Base-by-base conservation (phyloP, 1,140 invertebrate genomes). In the Formica exsecta region DNA sequence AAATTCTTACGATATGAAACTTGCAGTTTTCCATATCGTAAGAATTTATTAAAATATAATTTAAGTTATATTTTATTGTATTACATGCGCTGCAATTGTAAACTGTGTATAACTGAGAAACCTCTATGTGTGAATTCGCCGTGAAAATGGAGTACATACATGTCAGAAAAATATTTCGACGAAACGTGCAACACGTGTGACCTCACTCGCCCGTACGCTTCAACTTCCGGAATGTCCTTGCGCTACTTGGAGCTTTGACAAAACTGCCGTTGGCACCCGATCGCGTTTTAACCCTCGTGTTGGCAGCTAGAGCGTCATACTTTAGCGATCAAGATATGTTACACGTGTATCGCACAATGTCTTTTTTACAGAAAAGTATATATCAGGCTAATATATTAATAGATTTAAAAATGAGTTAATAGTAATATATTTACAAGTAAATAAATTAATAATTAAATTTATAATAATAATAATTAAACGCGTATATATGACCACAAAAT, bases 151-250 rank as follows among this genome's bases (percentile, higher is more conserved):
- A 41, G 16, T 70, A 32, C 44, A 64, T 57, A 70, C 57, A 80
- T 70, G 16, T 16, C 48, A 16, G 77, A 80, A 80, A 80, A 80
- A 80, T 80, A 80, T 80, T 80, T 80, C 36, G 36, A 9, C 9
- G 22, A 36, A 70, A 70, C 65, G 77, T 70, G 77, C 77, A 80
- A 80, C 77, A 80, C 77, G 77, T 80, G 77, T 65, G 54, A 80
- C 48, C 77, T 70, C 41, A 62, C 36, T 68, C 62, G 38, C 59
- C 22, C 59, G 32, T 41, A 64, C 62, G 64, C 64, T 51, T 22
- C 64, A 70, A 80, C 77, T 80, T 80, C 77, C 65, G 77, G 77
- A 70, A 70, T 80, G 77, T 80, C 77, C 77, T 80, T 80, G 77
- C 77, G 65, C 65, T 57, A 80, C 64, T 80, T 80, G 77, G 77